Evolutionary conservation across 2,797 vertebrate species (phyloP).

Genomic region (Heliangelus exortis): DNA sequence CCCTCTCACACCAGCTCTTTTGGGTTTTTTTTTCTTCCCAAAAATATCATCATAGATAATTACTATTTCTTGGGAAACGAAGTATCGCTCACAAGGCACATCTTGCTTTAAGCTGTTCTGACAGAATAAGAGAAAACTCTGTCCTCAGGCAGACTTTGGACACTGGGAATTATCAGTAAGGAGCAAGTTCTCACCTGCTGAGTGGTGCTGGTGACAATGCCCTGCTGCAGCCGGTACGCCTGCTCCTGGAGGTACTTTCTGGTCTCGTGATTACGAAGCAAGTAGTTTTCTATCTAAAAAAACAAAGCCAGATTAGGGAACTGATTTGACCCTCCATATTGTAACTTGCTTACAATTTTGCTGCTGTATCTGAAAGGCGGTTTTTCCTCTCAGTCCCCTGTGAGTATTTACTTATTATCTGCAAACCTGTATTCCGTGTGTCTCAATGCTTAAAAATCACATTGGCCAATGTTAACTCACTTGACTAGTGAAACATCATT

Average conservation of each 20-base stretch:
- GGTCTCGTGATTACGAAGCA: conserved; percentile 96
- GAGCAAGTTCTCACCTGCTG: conserved; percentile 84
- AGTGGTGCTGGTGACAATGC: conserved; percentile 97
- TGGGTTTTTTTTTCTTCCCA: not conserved
- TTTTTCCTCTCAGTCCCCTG: too few species aligned
- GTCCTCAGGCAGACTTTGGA: not conserved
- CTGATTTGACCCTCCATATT: not conserved
- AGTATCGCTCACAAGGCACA: fast-evolving
- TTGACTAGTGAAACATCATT: not conserved
- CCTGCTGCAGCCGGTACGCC: conserved; percentile 95
- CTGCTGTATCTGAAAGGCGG: not conserved
- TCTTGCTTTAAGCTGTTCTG: not conserved
- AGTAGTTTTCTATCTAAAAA: conserved; percentile 94
- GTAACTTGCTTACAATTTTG: not conserved
- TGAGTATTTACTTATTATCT: not conserved
- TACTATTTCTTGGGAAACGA: not conserved
- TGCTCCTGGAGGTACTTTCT: conserved; percentile 96
- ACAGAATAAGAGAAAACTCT: not conserved
- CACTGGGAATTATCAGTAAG: not conserved
- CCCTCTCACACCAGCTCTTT: not conserved
- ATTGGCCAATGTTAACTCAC: not conserved
- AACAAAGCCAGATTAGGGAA: conserved; percentile 2
- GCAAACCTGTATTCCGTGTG: not conserved
- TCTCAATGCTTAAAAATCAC: not conserved
- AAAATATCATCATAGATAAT: not conserved